Base-by-base conservation (phyloP, 2,113 vertebrate species). In the Semicossyphus pulcher region DNA sequence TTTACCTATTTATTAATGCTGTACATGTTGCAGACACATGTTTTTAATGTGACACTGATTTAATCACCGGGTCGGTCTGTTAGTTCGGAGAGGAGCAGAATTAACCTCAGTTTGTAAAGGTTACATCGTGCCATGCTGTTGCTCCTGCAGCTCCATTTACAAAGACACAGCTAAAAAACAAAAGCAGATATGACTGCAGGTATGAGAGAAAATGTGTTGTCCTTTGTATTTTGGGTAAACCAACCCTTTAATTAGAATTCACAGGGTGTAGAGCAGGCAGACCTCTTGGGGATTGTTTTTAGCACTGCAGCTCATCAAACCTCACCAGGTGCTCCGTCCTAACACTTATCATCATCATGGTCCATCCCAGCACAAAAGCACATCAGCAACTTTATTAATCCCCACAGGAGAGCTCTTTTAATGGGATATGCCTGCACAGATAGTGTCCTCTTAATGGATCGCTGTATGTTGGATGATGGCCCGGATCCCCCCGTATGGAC, bases 391-490 rank as follows among this genome's bases (percentile, higher is more conserved):
- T 67, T 66, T 54, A 72, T 72, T 39, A 67, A 51, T 51, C 5
- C 29, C 29, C 45, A 2, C n/a, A 37, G 58, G 57, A 48, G 61
- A 66, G 37, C 2, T 1, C 21, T 47, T 69, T 76, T 39, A 45
- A 72, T 76, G 58, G 21, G 53, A 78, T 83, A 76, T 80, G n/a
- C 28, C 18, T 57, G 39, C 75, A 32, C 4, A 65, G 60, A 63
- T 31, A 74, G 58, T 26, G 62, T 68, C 34, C 41, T 78, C 21
- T 60, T 80, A 85, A 82, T 66, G 56, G 54, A 76, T 72, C 59
- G 61, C 60, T 80, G 77, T 74, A 73, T 80, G 71, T 69, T 83
- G 81, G 79, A 69, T 37, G 83, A 71, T 87, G 81, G 69, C 81
- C 85, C 81, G 78, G 73, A 66, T 65, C 31, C 29, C 57, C 68